A percentile compares a stretch with the other conserved stretches of the same genome.
Evolutionary conservation across 2,113 vertebrate species (phyloP).

Genomic region (Zapornia atra): DNA sequence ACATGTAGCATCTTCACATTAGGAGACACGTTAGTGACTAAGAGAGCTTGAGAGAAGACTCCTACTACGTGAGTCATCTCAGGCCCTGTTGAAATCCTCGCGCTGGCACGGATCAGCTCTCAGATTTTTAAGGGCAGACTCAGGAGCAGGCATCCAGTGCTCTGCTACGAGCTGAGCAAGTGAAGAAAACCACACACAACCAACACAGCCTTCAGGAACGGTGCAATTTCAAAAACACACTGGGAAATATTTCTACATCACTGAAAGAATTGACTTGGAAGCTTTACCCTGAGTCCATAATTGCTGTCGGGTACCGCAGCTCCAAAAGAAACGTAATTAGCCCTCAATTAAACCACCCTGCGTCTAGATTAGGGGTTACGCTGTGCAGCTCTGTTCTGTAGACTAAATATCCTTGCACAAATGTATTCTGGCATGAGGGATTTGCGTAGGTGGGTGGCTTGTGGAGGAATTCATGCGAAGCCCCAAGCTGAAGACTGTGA

Average conservation of each 20-base stretch:
- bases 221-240: not conserved
- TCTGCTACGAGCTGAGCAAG: not conserved
- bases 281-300: not conserved
- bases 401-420: not conserved
- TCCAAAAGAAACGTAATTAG: not conserved
- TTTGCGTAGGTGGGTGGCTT: not conserved
- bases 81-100: not conserved
- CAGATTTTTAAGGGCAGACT: not conserved
- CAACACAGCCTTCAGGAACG: not conserved
- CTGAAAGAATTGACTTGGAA: not conserved
- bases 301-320: not conserved
- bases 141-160: not conserved
- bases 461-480: not conserved
- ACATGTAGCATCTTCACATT: not conserved
- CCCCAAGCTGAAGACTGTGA: not conserved
- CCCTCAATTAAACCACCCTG: not conserved
- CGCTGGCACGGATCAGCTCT: accelerated
- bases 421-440: not conserved
- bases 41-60: not conserved
- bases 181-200: not conserved
- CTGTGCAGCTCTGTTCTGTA: not conserved
- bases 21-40: not conserved
- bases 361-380: not conserved
- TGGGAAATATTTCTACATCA: not conserved
- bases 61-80: not conserved